Conservation (phyloP, 2,797 vertebrate species). For the Cuniculus paca region DNA sequence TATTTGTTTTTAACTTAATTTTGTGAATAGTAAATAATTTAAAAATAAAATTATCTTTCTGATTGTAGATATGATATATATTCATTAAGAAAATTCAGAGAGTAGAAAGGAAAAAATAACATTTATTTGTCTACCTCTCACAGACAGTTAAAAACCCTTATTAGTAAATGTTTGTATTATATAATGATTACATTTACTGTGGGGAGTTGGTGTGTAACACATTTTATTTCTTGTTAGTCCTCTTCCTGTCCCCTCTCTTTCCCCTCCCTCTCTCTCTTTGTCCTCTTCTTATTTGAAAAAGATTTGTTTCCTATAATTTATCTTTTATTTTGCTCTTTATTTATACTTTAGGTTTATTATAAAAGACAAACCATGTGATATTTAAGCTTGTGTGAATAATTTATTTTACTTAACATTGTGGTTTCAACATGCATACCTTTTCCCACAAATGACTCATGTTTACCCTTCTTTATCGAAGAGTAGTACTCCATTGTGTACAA, state of each 20-base stretch:
- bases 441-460: not conserved
- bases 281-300: not conserved
- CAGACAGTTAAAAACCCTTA: not conserved
- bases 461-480: not conserved
- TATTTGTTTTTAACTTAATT: not conserved
- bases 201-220: not conserved
- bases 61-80: not conserved
- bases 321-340: not conserved
- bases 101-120: constrained; percentile 4
- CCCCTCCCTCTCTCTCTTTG: not conserved
- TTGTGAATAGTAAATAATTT: not conserved
- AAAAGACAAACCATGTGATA: not conserved
- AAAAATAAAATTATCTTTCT: not conserved
- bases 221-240: not conserved
- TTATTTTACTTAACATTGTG: not conserved
- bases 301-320: not conserved
- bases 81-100: not conserved
- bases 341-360: not conserved
- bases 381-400: not conserved
- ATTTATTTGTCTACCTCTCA: not conserved
- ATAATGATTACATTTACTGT: not conserved
- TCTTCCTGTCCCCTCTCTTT: not conserved
- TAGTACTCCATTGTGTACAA: not conserved
- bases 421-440: not conserved
- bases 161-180: not conserved